phyloP scores from a whole-genome alignment of 2,888 invertebrate species.

The Pachymerium ferrugineum region DNA sequence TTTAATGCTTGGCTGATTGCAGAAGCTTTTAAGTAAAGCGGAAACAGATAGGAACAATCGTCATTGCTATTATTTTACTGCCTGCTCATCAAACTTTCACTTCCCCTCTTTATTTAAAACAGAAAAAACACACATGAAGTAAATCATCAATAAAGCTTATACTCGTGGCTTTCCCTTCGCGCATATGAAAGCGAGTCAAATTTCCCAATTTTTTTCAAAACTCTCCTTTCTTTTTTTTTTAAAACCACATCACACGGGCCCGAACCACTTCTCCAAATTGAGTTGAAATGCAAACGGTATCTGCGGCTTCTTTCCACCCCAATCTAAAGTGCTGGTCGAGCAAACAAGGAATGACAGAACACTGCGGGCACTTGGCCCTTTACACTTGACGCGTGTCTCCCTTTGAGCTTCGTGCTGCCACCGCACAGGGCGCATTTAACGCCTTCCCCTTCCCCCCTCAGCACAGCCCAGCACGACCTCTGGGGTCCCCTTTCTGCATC shows the following conservation, averaged over 20 bases:
- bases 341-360: slow-evolving; percentile 13
- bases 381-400: slow-evolving; percentile 13
- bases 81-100: neutral
- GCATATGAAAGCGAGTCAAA: too few species aligned
- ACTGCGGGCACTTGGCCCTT: slow-evolving; percentile 13
- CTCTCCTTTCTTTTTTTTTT: neutral
- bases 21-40: neutral
- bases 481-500: slow-evolving; percentile 13
- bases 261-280: slow-evolving; percentile 13
- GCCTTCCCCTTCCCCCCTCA: neutral
- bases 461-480: neutral
- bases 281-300: slow-evolving; percentile 13
- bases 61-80: slow-evolving; percentile 1
- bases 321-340: slow-evolving; percentile 13
- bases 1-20: slow-evolving; percentile 8
- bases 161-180: neutral
- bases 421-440: slow-evolving; percentile 13
- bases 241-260: neutral
- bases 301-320: slow-evolving; percentile 8
- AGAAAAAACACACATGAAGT: neutral
- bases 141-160: neutral
- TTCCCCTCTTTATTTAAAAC: neutral
- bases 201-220: neutral
- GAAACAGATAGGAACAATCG: slow-evolving; percentile 8
- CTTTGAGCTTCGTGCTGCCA: slow-evolving; percentile 8